A percentile compares a stretch with the other conserved stretches of the same genome.
Evolutionary conservation across 1,140 invertebrate genomes (phyloP).

Genomic region (Drosophila aff.): DNA sequence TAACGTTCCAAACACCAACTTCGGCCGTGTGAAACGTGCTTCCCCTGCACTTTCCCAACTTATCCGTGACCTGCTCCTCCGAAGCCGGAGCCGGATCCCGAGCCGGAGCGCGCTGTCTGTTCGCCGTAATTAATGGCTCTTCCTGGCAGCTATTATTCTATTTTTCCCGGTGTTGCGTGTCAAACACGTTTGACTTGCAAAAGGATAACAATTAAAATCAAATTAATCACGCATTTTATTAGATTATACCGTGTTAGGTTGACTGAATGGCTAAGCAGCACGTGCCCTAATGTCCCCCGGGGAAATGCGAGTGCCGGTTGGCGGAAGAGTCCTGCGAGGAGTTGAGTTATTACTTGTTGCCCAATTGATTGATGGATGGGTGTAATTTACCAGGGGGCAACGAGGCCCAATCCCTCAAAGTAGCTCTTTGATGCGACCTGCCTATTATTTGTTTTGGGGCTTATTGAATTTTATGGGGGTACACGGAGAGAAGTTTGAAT

Average conservation of each 20-base stretch:
- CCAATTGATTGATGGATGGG: conserved; percentile 71
- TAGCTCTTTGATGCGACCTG: conserved; percentile 26
- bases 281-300: conserved; percentile 48
- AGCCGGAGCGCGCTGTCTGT: conserved; percentile 12
- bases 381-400: conserved; percentile 48
- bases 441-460: conserved; percentile 39
- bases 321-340: conserved; percentile 35
- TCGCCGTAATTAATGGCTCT: conserved; percentile 74
- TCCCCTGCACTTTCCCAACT: conserved; percentile 49
- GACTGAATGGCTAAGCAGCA: conserved; percentile 58
- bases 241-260: conserved; percentile 76
- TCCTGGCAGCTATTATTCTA: conserved; percentile 74
- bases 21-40: conserved; percentile 65
- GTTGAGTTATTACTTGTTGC: conserved; percentile 77
- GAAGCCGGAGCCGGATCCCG: not conserved
- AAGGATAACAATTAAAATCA: conserved; percentile 83
- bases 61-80: conserved; percentile 18
- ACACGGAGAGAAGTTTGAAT: conserved; percentile 7
- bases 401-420: conserved; percentile 14
- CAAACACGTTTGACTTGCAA: conserved; percentile 76
- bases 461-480: conserved; percentile 30
- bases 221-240: conserved; percentile 84
- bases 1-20: conserved; percentile 24
- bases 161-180: conserved; percentile 49
- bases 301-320: conserved; percentile 15